These are phyloP conservation scores for Halcyon badia DNA, from an alignment of 2,797 vertebrate species.

Conservation along the genomic window DNA sequence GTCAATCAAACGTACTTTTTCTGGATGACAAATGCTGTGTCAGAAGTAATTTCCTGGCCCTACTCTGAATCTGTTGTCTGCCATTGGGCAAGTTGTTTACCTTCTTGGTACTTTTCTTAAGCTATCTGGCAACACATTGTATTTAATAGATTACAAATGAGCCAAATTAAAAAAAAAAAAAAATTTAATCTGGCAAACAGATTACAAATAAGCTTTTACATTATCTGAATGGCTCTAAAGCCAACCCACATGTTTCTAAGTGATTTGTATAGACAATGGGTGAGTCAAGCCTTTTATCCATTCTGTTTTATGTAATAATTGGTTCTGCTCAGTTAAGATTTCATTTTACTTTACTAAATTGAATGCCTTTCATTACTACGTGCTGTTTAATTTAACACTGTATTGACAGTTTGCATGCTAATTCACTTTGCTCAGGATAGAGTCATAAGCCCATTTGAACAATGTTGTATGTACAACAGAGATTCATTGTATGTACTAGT, in stretches of 20 bases:
- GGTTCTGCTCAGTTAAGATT: slow-evolving; percentile 59
- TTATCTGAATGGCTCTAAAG: slow-evolving; percentile 44
- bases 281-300: slow-evolving; percentile 51
- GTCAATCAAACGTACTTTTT: background rate
- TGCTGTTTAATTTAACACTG: slow-evolving; percentile 37
- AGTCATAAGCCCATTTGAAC: background rate
- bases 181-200: slow-evolving; percentile 21
- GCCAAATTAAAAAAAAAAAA: background rate
- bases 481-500: background rate
- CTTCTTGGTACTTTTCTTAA: background rate
- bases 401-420: slow-evolving; percentile 39
- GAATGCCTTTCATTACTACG: slow-evolving; percentile 61
- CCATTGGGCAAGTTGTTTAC: background rate
- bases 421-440: background rate
- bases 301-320: slow-evolving; percentile 57
- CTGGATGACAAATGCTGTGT: background rate
- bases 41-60: background rate
- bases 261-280: slow-evolving; percentile 69
- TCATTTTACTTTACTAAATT: slow-evolving; percentile 63
- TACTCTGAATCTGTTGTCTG: background rate
- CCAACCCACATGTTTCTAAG: slow-evolving; percentile 28
- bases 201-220: slow-evolving; percentile 31
- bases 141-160: background rate
- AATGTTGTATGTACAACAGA: rapidly evolving
- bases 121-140: background rate